Evolutionary conservation across 1,140 invertebrate species (phyloP), one percentile per base, ranked within the genome.

Genomic region (Cylas formicarius): DNA sequence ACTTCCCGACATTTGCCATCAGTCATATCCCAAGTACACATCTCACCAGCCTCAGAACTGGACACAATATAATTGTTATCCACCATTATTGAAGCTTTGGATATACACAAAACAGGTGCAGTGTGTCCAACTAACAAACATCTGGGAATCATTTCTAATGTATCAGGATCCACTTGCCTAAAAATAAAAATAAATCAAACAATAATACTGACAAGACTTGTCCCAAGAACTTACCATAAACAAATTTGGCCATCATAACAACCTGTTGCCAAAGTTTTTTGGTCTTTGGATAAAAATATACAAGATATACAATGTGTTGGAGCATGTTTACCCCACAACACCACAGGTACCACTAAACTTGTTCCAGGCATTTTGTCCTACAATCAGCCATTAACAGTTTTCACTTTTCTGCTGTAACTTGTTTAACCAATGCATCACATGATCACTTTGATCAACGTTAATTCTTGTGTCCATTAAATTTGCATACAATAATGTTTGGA

Each of bases 171-270:
- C 13, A 97, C 84, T 70, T 90, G 81, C 66, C 64, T 66, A 34
- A 44, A 35, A 48, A 42, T 11, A 14, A 16, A 32, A 40, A 3
- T 13, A 40, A 11, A 8, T 34, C 10, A 11, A 14, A 6, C 8
- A 34, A 40, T 29, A 42, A 27, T 3, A 9, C 3, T 33, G 29
- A 31, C 6, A 11, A 5, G 18, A 31, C 18, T 13, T 31, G 29
- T 31, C 11, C 29, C 5, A 31, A 31, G 18, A 32, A 51, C 53
- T 59, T 58, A 75, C 96, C 96, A 99, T 13, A 99, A 74, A 65
- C 91, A 93, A 58, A 99, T 92, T 66, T 98, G 94, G 17, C 96
- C 96, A 74, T 99, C 95, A 60, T 95, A 89, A 64, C 90, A 96
- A 22, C 95, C 96, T 16, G 96, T 98, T 2, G 97, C 83, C 40